Evolutionary conservation across 2,113 vertebrate species (phyloP), one percentile per base, ranked within the genome.

Genomic region (Cranoglanis bouderius): DNA sequence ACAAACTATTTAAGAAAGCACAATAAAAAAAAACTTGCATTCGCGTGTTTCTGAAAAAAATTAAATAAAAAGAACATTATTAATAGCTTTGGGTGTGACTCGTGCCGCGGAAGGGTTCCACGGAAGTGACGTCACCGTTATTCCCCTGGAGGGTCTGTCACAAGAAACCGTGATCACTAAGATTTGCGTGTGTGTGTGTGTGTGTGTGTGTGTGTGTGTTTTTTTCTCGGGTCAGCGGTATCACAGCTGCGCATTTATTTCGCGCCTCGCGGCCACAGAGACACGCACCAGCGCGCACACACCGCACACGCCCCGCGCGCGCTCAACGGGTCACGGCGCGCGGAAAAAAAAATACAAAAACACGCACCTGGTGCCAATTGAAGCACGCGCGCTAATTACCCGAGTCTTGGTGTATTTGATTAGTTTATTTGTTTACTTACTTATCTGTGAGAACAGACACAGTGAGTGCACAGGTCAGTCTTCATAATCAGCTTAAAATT

Each of bases 191-290:
- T 55, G n/a, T 38, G 75, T 51, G 86, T 72, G 87, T 86, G 84
- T 51, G 24, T 51, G 46, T 51, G 10, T 53, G 26, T 51, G 46
- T 32, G 49, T 32, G 75, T 51, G 75, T 51, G 75, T 51, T 8
- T 77, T n/a, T 40, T 77, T 53, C 78, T 78, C 82, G 53, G 49
- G 88, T 67, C 59, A 49, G 83, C 24, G 32, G 67, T 8, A 53
- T 72, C 80, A 35, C 77, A 85, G 70, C 81, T 89, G 88, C 35
- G 43, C 43, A 82, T 21, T 63, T 19, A 65, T 84, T 87, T 87
- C 49, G 49, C 81, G 81, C 80, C 40, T 40, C 75, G 29, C 65
- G 49, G 63, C 12, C 86, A 49, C 75, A 21, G 32, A 38, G 46
- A 10, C 77, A 86, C 82, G 70, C 38, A 46, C 65, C 18, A 6